Percentiles rank a stretch among this genome's conserved stretches.
Evolutionary conservation across 2,113 vertebrate genomes (phyloP).

Genomic region (Myotis yumanensis): DNA sequence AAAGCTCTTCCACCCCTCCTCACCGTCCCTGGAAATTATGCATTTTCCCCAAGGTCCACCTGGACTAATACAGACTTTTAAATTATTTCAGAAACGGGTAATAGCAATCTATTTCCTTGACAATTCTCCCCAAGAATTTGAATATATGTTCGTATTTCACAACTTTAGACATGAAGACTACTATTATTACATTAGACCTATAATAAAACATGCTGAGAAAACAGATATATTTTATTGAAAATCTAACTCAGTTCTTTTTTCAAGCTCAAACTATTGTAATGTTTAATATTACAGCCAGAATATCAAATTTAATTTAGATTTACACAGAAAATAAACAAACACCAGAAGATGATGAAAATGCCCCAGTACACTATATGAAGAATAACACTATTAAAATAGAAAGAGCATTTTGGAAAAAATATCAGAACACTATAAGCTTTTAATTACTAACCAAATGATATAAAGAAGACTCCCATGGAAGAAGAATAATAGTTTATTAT

Average conservation of each 20-base stretch:
- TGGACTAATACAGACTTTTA: neutral
- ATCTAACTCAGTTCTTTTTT: neutral
- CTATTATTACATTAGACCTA: neutral
- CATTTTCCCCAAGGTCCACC: neutral
- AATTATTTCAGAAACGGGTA: slow-evolving; percentile 8
- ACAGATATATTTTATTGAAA: neutral
- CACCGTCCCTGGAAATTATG: neutral
- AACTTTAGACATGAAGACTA: neutral
- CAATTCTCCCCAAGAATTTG: neutral
- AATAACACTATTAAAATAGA: neutral
- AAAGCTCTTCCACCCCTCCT: neutral
- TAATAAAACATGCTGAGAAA: neutral
- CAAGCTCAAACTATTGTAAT: slow-evolving; percentile 12
- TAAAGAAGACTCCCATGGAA: neutral
- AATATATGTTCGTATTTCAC: neutral
- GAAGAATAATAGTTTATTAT: neutral
- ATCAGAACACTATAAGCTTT: neutral
- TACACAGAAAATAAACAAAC: neutral
- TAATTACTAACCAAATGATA: neutral
- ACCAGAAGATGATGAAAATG: neutral
- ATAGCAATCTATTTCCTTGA: neutral
- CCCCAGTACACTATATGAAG: neutral
- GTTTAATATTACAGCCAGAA: neutral
- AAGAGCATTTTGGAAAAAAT: neutral
- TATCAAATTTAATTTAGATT: slow-evolving; percentile 1